Conservation (phyloP, 2,797 vertebrate species). For the Uromys caudimaculatus region DNA sequence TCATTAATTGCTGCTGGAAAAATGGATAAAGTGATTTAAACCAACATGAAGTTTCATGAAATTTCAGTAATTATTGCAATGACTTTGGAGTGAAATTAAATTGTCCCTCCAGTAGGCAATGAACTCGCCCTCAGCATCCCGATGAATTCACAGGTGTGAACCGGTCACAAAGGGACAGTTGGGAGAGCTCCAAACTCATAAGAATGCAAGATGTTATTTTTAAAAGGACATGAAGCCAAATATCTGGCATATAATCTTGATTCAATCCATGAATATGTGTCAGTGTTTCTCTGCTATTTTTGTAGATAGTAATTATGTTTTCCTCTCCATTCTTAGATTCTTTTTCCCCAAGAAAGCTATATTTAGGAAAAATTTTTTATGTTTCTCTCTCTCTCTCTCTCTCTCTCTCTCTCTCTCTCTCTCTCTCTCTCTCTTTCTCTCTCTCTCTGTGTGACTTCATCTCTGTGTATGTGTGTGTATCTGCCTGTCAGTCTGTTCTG, state of each 20-base stretch:
- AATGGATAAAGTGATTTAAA: constrained; percentile 65
- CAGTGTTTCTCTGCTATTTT: constrained; percentile 63
- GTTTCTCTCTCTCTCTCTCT: not conserved
- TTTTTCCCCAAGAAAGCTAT: constrained; percentile 56
- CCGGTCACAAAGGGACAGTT: constrained; percentile 62
- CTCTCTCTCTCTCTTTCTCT: not conserved
- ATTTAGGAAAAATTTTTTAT: constrained; percentile 17
- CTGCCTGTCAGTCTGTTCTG: not conserved
- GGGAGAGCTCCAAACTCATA: constrained; percentile 59
- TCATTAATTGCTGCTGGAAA: constrained; percentile 64
- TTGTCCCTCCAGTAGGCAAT: constrained; percentile 58
- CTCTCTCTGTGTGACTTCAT: not conserved
- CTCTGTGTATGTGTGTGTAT: not conserved
- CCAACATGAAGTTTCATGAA: constrained; percentile 57
- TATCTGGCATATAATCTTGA: constrained; percentile 55
- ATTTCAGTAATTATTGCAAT: constrained; percentile 74
- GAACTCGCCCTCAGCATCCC: constrained; percentile 64
- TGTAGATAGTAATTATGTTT: constrained; percentile 58
- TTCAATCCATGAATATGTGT: constrained; percentile 31
- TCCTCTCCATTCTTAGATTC: constrained; percentile 45
- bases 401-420: not conserved
- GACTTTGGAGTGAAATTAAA: constrained; percentile 76
- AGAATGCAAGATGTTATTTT: constrained; percentile 68
- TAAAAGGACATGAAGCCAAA: constrained; percentile 64
- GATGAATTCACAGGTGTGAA: constrained; percentile 72